Percentiles rank a stretch among this genome's conserved stretches.
These are phyloP conservation scores for Epicampocera succincta DNA, from an alignment of 2,888 invertebrate genomes.

Conservation along the genomic window DNA sequence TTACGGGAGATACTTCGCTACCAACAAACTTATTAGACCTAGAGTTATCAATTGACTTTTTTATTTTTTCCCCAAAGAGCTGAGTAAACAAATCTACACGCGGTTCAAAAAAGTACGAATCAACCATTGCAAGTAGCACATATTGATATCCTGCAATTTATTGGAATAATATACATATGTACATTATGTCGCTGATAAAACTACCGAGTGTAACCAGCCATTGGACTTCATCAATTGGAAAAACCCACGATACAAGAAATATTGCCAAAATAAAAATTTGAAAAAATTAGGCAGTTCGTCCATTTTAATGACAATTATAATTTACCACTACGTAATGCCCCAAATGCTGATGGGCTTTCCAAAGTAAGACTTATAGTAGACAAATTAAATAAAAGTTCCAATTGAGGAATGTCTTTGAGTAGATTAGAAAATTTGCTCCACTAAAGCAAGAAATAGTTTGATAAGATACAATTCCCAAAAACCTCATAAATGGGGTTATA, in stretches of 20 bases:
- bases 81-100: conserved; percentile 25
- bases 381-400: conserved; percentile 22
- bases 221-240: too few relatives aligned
- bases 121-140: too few relatives aligned
- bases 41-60: conserved; percentile 2
- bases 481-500: too few relatives aligned
- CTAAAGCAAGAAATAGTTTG: too few relatives aligned
- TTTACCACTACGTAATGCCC: conserved; percentile 10
- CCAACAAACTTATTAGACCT: too few relatives aligned
- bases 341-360: conserved; percentile 59
- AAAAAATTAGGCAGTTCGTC: too few relatives aligned
- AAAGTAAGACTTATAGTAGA: conserved; percentile 65
- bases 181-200: not conserved
- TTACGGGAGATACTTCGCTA: too few relatives aligned
- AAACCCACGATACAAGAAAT: too few relatives aligned
- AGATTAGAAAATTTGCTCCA: conserved; percentile 59
- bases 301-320: too few relatives aligned
- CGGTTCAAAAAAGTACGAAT: not conserved
- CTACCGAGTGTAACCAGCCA: too few relatives aligned
- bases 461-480: too few relatives aligned
- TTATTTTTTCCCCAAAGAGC: conserved; percentile 13
- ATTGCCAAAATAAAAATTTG: too few relatives aligned
- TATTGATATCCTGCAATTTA: conserved; percentile 1
- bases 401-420: conserved; percentile 52
- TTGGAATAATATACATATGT: conserved; percentile 4